phyloP scores from a whole-genome alignment of 1,140 invertebrate genomes.

The Aphidius gifuensis region DNA sequence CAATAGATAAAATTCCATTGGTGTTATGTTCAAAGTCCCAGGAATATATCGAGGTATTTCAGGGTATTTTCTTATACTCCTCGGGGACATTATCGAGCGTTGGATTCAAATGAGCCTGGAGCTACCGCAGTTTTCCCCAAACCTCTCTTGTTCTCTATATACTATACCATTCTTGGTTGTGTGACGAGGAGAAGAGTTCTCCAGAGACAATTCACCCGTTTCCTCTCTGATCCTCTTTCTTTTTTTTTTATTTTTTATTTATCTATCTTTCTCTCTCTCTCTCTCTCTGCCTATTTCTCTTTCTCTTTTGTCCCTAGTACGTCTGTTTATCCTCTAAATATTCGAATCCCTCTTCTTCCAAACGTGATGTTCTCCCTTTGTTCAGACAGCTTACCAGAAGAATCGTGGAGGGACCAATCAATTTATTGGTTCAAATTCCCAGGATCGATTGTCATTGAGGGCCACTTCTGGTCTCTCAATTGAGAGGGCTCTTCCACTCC shows the following conservation, averaged over 20 bases:
- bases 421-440: conserved; percentile 50
- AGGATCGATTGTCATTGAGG: conserved; percentile 46
- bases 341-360: background rate
- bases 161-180: conserved; percentile 14
- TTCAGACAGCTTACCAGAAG: no score
- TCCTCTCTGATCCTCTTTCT: conserved; percentile 11
- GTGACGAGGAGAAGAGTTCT: conserved; percentile 23
- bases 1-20: conserved; percentile 18
- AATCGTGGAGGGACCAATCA: conserved; percentile 37
- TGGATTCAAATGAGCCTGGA: conserved; percentile 45
- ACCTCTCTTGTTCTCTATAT: conserved; percentile 1
- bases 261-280: conserved; percentile 11
- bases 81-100: conserved; percentile 44
- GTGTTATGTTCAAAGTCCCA: conserved; percentile 10
- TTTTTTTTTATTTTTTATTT: no score
- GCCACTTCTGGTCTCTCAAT: conserved; percentile 28
- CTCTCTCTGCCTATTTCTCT: conserved; percentile 9
- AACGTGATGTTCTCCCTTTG: background rate
- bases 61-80: conserved; percentile 25
- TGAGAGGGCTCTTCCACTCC: conserved; percentile 33
- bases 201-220: conserved; percentile 30
- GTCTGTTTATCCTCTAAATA: background rate
- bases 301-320: conserved; percentile 4
- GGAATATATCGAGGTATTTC: conserved; percentile 36
- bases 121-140: conserved; percentile 32